Percentiles rank a stretch among this genome's conserved stretches.
phyloP scores from a whole-genome alignment of 2,113 vertebrate genomes.

The Fulica atra region DNA sequence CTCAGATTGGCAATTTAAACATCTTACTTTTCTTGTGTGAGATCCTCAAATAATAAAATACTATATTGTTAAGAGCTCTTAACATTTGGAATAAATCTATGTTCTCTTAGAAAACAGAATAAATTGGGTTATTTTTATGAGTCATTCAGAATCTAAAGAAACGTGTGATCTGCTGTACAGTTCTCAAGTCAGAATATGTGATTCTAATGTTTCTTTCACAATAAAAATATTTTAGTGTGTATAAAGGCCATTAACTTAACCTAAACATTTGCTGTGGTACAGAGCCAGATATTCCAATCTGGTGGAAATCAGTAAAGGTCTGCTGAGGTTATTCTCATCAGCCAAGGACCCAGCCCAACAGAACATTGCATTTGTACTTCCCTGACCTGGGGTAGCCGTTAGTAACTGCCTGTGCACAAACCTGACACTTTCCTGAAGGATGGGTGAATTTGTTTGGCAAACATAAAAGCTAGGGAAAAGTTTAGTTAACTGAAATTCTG shows the following conservation, averaged over 20 bases:
- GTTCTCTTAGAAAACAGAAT: background rate
- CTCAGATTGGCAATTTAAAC: slow-evolving; percentile 29
- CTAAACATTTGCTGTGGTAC: slow-evolving; percentile 39
- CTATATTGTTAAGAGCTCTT: background rate
- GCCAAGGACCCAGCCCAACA: background rate
- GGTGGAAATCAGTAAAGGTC: slow-evolving; percentile 24
- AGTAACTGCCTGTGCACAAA: background rate
- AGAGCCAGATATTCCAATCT: slow-evolving; percentile 29
- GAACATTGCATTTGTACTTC: background rate
- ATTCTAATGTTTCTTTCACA: background rate
- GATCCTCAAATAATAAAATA: slow-evolving; percentile 8
- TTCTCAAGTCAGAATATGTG: background rate
- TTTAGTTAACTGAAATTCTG: slow-evolving; percentile 5
- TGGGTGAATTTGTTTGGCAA: slow-evolving; percentile 1
- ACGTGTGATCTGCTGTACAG: background rate
- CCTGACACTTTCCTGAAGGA: background rate
- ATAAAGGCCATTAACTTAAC: slow-evolving; percentile 14
- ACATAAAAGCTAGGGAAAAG: slow-evolving; percentile 13
- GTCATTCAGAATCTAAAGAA: background rate
- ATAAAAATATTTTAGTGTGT: background rate
- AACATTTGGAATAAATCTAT: background rate
- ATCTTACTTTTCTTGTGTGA: background rate
- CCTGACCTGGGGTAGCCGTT: background rate
- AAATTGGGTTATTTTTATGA: background rate
- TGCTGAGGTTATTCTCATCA: slow-evolving; percentile 32